phyloP scores from a whole-genome alignment of 2,888 invertebrate genomes.

The Acleris holmiana region DNA sequence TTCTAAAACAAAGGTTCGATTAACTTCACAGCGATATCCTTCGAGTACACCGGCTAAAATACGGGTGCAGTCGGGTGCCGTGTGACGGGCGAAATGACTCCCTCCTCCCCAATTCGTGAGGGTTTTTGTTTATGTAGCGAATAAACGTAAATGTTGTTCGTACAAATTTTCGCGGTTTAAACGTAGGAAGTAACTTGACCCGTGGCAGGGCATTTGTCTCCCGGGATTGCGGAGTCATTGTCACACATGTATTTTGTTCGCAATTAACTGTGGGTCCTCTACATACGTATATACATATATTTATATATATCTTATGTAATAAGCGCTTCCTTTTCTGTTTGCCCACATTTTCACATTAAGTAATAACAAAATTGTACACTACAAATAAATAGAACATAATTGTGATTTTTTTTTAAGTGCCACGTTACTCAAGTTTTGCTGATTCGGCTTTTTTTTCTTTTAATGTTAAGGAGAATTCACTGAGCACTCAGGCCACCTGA shows the following conservation, averaged over 20 bases:
- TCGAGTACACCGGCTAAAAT: constrained; percentile 50
- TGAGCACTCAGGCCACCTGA: too few relatives aligned
- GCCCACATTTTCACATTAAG: too few relatives aligned
- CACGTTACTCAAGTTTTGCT: too few relatives aligned
- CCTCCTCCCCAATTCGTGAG: constrained; percentile 55
- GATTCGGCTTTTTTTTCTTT: too few relatives aligned
- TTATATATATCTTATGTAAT: neutral
- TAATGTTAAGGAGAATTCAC: too few relatives aligned
- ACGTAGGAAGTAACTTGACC: constrained; percentile 36
- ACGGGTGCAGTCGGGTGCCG: constrained; percentile 51
- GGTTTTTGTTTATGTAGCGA: constrained; percentile 54
- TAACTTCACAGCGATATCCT: constrained; percentile 45
- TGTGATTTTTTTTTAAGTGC: too few relatives aligned
- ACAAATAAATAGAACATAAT: too few relatives aligned
- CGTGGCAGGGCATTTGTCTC: constrained; percentile 53
- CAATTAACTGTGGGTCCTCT: neutral
- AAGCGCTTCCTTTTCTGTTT: too few relatives aligned
- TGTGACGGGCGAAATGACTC: constrained; percentile 58
- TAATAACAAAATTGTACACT: too few relatives aligned
- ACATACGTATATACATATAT: neutral
- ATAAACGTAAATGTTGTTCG: constrained; percentile 54
- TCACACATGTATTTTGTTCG: constrained; percentile 27
- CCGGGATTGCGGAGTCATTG: constrained; percentile 51
- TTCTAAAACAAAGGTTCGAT: neutral
- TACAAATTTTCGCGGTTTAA: constrained; percentile 30